These are phyloP conservation scores for Murina feae DNA, from an alignment of 2,113 vertebrate genomes.

Conservation along the genomic window DNA sequence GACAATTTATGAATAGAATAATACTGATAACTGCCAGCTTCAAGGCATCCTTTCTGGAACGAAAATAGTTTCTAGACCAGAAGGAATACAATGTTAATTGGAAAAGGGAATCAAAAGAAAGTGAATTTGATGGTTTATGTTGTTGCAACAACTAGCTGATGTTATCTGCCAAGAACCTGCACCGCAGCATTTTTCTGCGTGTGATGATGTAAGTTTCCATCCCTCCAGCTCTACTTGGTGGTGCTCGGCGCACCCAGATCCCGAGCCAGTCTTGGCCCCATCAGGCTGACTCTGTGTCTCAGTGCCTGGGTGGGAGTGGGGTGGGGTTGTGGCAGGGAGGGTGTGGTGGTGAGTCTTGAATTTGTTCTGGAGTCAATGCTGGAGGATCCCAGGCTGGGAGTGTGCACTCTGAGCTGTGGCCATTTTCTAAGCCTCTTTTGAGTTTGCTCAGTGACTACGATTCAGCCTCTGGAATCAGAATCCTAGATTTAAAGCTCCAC, in stretches of 20 bases:
- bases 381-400: not conserved
- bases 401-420: no score
- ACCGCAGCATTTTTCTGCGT: not conserved
- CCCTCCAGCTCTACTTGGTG: not conserved
- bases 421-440: not conserved
- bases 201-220: not conserved
- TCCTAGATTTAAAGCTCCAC: not conserved
- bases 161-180: not conserved
- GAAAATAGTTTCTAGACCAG: not conserved
- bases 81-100: not conserved
- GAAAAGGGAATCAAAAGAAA: not conserved
- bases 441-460: accelerated
- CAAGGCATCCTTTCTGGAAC: not conserved
- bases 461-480: not conserved
- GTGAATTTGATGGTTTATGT: not conserved
- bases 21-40: not conserved
- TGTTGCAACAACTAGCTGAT: not conserved
- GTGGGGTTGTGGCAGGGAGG: not conserved
- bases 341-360: not conserved
- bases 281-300: not conserved
- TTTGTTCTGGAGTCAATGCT: not conserved
- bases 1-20: not conserved
- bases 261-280: not conserved
- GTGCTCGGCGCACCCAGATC: not conserved
- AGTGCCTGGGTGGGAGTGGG: not conserved